Conservation (phyloP, 2,797 vertebrate genomes). For the Melopsittacus undulatus region DNA sequence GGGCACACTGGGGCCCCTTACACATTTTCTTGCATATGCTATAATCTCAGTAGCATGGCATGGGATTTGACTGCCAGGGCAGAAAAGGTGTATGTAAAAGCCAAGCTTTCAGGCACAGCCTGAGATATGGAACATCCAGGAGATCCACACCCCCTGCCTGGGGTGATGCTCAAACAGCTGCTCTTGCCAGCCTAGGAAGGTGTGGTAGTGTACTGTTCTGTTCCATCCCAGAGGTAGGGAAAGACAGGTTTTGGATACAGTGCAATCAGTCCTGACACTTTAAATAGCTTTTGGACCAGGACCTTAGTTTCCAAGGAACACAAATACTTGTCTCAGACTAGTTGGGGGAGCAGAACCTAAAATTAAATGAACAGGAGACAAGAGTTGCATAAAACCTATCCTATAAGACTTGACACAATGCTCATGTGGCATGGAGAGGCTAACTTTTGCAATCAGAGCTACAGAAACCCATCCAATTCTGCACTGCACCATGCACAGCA, state of each 20-base stretch:
- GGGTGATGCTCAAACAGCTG: neutral
- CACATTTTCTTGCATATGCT: neutral
- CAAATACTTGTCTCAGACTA: neutral
- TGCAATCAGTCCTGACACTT: neutral
- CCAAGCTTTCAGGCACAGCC: neutral
- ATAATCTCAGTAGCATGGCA: neutral
- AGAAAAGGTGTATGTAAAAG: accelerated
- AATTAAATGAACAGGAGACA: neutral
- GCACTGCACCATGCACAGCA: neutral
- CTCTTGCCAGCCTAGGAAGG: neutral
- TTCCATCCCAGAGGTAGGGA: neutral
- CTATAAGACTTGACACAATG: neutral
- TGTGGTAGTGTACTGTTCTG: neutral
- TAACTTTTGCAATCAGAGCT: neutral
- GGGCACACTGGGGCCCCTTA: too few species aligned
- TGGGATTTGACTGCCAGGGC: neutral
- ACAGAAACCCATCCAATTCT: neutral
- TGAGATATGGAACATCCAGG: accelerated
- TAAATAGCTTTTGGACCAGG: neutral
- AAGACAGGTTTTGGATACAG: neutral
- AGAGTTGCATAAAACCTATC: neutral
- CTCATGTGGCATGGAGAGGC: accelerated
- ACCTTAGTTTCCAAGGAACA: neutral
- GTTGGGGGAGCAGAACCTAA: neutral
- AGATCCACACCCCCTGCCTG: neutral